Conservation (phyloP, 2,888 invertebrate species). For the Ophion costatus region DNA sequence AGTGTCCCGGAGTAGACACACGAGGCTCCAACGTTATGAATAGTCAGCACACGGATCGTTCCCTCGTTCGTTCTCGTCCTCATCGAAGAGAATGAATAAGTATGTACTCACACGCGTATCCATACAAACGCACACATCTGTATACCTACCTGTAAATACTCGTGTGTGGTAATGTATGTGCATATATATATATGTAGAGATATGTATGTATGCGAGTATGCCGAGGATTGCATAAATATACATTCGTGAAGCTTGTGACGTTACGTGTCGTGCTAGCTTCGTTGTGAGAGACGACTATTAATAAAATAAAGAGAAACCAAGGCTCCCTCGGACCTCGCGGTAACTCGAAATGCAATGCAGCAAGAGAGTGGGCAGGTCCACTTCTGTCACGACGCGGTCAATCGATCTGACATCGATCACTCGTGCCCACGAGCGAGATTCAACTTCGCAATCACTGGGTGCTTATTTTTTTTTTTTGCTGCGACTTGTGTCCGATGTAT, state of each 20-base stretch:
- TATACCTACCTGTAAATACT: not conserved
- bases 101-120: constrained; percentile 61
- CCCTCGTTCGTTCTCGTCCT: constrained; percentile 52
- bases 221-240: constrained; percentile 74
- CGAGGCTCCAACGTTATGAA: constrained; percentile 66
- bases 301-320: constrained; percentile 74
- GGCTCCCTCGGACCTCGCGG: constrained; percentile 34
- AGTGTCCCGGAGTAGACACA: constrained; percentile 19
- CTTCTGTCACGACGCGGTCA: constrained; percentile 5
- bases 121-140: not conserved
- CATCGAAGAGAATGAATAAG: constrained; percentile 77
- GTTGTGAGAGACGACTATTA: constrained; percentile 78
- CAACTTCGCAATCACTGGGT: no score
- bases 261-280: constrained; percentile 70
- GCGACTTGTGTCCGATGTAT: no score
- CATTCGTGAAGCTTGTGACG: constrained; percentile 67
- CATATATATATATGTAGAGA: constrained; percentile 14
- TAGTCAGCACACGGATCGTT: constrained; percentile 71
- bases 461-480: no score
- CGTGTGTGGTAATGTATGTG: constrained; percentile 40
- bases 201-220: constrained; percentile 28
- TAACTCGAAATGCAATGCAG: constrained; percentile 36
- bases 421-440: no score
- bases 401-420: not conserved
- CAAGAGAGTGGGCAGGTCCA: constrained; percentile 10